These are phyloP conservation scores for Aegithalos caudatus DNA, from an alignment of 2,113 vertebrate genomes.

Conservation along the genomic window DNA sequence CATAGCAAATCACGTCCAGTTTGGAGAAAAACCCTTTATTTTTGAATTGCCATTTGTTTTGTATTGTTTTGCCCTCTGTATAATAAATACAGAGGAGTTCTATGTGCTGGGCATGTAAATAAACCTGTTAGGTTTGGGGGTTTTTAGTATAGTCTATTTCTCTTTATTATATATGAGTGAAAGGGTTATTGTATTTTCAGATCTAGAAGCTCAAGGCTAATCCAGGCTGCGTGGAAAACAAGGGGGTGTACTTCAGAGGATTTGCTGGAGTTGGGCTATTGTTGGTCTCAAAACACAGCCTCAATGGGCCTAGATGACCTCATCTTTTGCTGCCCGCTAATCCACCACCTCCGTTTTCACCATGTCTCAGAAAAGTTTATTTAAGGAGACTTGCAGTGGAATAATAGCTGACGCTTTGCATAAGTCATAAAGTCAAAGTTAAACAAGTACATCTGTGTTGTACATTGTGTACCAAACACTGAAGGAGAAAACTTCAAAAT, in stretches of 20 bases:
- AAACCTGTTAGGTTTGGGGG: background rate
- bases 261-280: slow-evolving; percentile 63
- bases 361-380: slow-evolving; percentile 59
- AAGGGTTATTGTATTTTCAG: slow-evolving; percentile 63
- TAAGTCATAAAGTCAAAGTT: slow-evolving; percentile 57
- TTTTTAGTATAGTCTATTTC: slow-evolving; percentile 55
- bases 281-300: slow-evolving; percentile 46
- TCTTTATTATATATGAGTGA: slow-evolving; percentile 51
- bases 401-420: slow-evolving; percentile 37
- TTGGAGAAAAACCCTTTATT: background rate
- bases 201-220: slow-evolving; percentile 65
- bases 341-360: slow-evolving; percentile 48
- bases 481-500: background rate
- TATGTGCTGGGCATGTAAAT: slow-evolving; percentile 45
- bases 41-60: slow-evolving; percentile 19
- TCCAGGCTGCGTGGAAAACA: slow-evolving; percentile 66
- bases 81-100: slow-evolving; percentile 13
- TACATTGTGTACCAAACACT: background rate
- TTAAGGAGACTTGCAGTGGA: slow-evolving; percentile 49
- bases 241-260: slow-evolving; percentile 71
- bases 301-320: slow-evolving; percentile 51
- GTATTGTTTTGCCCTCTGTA: slow-evolving; percentile 10
- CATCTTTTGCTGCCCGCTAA: slow-evolving; percentile 48
- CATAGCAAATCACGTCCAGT: background rate
- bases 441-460: slow-evolving; percentile 47